Conservation (phyloP, 2,113 vertebrate genomes). For the Helogale parvula region DNA sequence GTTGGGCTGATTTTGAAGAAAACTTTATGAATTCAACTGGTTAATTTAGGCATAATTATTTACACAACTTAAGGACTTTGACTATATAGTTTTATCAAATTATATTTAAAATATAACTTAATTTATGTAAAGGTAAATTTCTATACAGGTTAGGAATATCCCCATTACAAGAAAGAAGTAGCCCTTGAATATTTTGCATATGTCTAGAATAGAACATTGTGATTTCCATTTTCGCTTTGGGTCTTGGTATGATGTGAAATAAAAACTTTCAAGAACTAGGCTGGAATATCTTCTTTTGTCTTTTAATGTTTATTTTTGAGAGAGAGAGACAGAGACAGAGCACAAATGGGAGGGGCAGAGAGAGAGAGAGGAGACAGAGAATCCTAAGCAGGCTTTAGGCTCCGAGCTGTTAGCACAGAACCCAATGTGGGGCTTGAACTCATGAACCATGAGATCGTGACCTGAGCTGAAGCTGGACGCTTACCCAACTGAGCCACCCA, state of each 20-base stretch:
- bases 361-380: too few relatives aligned
- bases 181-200: not conserved
- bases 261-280: not conserved
- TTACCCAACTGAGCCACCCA: too few relatives aligned
- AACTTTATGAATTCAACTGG: not conserved
- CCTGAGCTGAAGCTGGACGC: too few relatives aligned
- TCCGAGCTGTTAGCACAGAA: too few relatives aligned
- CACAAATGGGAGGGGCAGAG: too few relatives aligned
- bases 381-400: too few relatives aligned
- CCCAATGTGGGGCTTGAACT: too few relatives aligned
- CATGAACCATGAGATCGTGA: too few relatives aligned
- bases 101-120: slow-evolving; percentile 41
- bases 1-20: not conserved
- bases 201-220: not conserved
- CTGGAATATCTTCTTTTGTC: not conserved
- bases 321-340: too few relatives aligned
- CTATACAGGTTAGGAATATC: not conserved
- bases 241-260: not conserved
- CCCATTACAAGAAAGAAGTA: not conserved
- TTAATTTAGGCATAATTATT: slow-evolving; percentile 4
- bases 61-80: not conserved
- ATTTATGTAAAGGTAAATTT: slow-evolving; percentile 19
- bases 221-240: not conserved
- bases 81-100: not conserved
- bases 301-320: too few relatives aligned